These are phyloP conservation scores for Bombylius major DNA, from an alignment of 2,888 invertebrate genomes.

Conservation along the genomic window DNA sequence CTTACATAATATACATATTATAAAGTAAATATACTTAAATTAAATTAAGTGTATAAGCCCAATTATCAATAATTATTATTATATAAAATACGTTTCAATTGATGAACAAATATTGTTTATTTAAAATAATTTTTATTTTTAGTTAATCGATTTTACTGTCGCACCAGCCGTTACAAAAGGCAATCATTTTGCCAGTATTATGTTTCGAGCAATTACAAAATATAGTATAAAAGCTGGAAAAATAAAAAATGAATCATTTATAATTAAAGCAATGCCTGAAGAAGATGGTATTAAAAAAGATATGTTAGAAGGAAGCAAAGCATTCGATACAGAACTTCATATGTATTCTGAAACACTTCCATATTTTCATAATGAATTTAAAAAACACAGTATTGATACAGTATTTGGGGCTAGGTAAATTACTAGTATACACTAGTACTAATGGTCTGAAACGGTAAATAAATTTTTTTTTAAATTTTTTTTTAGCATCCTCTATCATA, in stretches of 20 bases:
- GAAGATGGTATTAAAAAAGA: conserved; percentile 21
- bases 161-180: conserved; percentile 16
- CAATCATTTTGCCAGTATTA: conserved; percentile 20
- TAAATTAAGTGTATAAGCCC: too few relatives aligned
- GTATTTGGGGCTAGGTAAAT: conserved; percentile 16
- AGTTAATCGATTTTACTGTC: conserved; percentile 10
- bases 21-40: too few relatives aligned
- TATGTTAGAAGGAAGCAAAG: conserved; percentile 14
- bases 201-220: conserved; percentile 16
- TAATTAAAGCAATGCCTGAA: conserved; percentile 26
- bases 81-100: too few relatives aligned
- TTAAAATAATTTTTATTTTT: background rate
- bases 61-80: too few relatives aligned
- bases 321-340: conserved; percentile 24
- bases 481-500: conserved; percentile 10
- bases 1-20: too few relatives aligned
- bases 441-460: too few relatives aligned
- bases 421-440: too few relatives aligned
- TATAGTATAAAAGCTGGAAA: conserved; percentile 1
- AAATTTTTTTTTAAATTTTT: conserved; percentile 35
- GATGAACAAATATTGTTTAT: too few relatives aligned
- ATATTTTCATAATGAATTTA: conserved; percentile 20
- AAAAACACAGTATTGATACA: conserved; percentile 18
- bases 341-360: conserved; percentile 25
- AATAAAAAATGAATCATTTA: conserved; percentile 13